Evolutionary conservation across 2,888 invertebrate genomes (phyloP).

Genomic region (Volucella inflata): DNA sequence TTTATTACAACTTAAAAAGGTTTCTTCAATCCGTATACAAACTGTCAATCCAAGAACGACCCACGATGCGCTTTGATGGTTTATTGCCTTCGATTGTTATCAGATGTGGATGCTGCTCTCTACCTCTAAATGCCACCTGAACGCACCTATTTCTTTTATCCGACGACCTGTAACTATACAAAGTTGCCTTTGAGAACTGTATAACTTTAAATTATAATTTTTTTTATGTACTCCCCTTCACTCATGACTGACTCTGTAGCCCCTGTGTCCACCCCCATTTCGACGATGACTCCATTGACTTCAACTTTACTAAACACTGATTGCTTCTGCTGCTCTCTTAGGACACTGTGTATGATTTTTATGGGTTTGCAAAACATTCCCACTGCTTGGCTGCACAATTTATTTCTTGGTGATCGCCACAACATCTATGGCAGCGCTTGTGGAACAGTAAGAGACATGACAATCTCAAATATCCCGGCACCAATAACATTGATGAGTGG

Average conservation of each 20-base stretch:
- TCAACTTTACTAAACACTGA: conserved; percentile 8
- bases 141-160: conserved; percentile 16
- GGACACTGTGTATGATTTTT: too few relatives aligned
- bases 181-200: conserved; percentile 17
- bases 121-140: conserved; percentile 26
- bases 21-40: too few relatives aligned
- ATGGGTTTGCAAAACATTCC: conserved; percentile 7
- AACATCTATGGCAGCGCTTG: conserved; percentile 14
- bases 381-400: conserved; percentile 31
- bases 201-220: conserved; percentile 4
- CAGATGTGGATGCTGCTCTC: conserved; percentile 1
- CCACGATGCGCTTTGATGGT: conserved; percentile 10
- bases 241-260: conserved; percentile 28
- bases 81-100: conserved; percentile 15
- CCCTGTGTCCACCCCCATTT: conserved; percentile 29
- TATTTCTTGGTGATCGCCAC: conserved; percentile 17
- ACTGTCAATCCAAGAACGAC: conserved; percentile 26
- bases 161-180: conserved; percentile 30
- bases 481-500: conserved; percentile 16
- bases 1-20: too few relatives aligned
- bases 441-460: neutral
- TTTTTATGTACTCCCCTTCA: conserved; percentile 12
- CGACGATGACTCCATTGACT: conserved; percentile 22
- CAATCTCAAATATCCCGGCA: conserved; percentile 12
- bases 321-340: too few relatives aligned